Conservation (phyloP, 2,888 invertebrate species). For the Leucophenga maculata region DNA sequence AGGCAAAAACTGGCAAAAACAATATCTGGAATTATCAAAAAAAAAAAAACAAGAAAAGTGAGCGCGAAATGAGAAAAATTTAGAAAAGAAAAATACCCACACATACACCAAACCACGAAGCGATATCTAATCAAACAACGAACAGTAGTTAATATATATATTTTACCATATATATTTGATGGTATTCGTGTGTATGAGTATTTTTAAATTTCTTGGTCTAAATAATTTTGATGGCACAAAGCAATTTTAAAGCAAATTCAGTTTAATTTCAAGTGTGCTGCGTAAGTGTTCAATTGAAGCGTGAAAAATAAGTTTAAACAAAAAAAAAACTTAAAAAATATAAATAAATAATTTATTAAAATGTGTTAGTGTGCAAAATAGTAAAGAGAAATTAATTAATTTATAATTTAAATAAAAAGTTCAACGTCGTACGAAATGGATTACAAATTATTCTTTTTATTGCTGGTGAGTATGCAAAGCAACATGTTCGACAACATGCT, state of each 20-base stretch:
- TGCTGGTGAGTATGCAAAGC: constrained; percentile 55
- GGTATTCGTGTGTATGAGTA: too few relatives aligned
- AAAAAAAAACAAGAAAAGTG: too few relatives aligned
- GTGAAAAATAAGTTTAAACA: not conserved
- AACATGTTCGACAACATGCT: not conserved
- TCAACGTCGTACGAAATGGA: constrained; percentile 45
- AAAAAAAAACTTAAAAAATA: not conserved
- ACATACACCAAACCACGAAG: too few relatives aligned
- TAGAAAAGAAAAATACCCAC: too few relatives aligned
- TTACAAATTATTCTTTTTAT: constrained; percentile 39
- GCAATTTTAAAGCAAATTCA: not conserved
- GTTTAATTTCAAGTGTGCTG: not conserved
- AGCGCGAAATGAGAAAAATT: too few relatives aligned
- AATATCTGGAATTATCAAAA: not conserved
- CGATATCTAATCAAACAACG: not conserved
- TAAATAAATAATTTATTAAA: not conserved
- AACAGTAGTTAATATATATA: too few relatives aligned
- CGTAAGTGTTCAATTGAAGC: constrained; percentile 33
- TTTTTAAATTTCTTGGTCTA: too few relatives aligned
- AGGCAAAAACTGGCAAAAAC: not conserved
- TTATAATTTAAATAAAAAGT: constrained; percentile 18
- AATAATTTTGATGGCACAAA: too few relatives aligned
- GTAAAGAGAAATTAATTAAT: constrained; percentile 12
- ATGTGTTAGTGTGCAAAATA: not conserved
- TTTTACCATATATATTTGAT: too few relatives aligned